Conservation (phyloP, 1,140 invertebrate genomes). For the Megalopta genalis region DNA sequence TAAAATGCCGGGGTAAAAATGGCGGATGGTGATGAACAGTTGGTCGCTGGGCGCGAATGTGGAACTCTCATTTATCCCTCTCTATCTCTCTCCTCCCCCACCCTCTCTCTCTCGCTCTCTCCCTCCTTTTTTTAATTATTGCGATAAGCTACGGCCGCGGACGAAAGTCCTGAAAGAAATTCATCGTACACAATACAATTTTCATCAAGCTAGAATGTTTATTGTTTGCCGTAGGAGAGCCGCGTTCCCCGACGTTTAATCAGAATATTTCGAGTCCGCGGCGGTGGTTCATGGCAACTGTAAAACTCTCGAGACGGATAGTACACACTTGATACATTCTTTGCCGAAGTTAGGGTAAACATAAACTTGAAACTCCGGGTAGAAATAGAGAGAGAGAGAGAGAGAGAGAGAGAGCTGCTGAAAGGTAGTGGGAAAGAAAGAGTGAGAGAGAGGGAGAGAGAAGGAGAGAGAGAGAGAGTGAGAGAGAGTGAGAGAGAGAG, state of each 20-base stretch:
- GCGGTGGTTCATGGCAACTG: slow-evolving; percentile 47
- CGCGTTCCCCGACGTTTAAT: slow-evolving; percentile 55
- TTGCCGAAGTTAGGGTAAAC: slow-evolving; percentile 62
- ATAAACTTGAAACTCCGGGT: slow-evolving; percentile 54
- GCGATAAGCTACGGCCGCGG: background rate
- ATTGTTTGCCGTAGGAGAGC: slow-evolving; percentile 54
- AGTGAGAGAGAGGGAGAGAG: background rate
- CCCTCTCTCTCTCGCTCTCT: background rate
- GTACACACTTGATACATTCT: slow-evolving; percentile 66
- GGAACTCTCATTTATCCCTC: background rate
- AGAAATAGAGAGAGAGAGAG: slow-evolving; percentile 33
- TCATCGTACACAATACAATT: slow-evolving; percentile 51
- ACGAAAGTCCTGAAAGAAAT: slow-evolving; percentile 29
- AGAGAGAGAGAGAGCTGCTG: background rate
- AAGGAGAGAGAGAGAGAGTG: background rate
- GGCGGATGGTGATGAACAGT: background rate
- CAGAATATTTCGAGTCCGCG: slow-evolving; percentile 52
- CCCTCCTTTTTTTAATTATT: slow-evolving; percentile 17
- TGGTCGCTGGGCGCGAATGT: background rate
- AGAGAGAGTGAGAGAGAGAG: background rate
- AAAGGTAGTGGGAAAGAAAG: too few species aligned
- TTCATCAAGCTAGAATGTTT: slow-evolving; percentile 60
- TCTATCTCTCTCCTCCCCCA: too few species aligned
- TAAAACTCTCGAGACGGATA: slow-evolving; percentile 64
- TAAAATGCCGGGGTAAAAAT: background rate